These are phyloP conservation scores for Oscarella lobularis DNA, from an alignment of 37 sponge, comb jelly and placozoan genomes.

Conservation along the genomic window DNA sequence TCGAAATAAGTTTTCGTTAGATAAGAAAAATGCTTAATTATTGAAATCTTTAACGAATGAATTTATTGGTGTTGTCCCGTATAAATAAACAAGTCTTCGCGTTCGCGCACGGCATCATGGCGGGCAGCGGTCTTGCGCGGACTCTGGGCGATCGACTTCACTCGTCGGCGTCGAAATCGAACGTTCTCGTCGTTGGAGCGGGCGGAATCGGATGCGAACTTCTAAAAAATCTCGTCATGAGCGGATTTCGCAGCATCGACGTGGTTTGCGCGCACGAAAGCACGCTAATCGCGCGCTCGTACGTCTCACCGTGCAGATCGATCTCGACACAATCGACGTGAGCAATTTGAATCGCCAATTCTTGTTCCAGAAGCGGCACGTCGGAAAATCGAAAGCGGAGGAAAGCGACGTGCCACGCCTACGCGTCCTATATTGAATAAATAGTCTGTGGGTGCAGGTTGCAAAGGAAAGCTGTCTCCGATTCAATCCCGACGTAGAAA, in stretches of 20 bases:
- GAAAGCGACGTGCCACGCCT: neutral
- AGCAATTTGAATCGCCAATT: constrained; percentile 97
- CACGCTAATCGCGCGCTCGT: no score
- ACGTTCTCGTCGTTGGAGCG: constrained; percentile 97
- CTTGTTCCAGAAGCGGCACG: constrained; percentile 92
- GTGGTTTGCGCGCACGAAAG: constrained; percentile 34
- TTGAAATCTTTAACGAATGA: no score
- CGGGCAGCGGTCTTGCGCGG: no score
- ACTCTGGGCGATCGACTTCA: no score
- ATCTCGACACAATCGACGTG: constrained; percentile 98
- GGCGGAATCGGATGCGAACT: constrained; percentile 99
- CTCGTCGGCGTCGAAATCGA: no score
- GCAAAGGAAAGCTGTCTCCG: constrained; percentile 73
- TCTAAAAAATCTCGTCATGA: constrained; percentile 88
- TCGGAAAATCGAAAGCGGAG: constrained; percentile 87
- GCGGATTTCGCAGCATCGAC: constrained; percentile 71
- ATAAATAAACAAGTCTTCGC: no score
- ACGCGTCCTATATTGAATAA: neutral
- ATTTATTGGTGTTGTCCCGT: no score
- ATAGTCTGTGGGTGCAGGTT: no score
- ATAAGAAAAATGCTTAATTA: no score
- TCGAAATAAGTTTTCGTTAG: no score
- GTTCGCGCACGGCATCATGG: no score
- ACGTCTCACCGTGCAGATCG: constrained; percentile 49
- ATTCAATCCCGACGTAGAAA: constrained; percentile 75